phyloP scores from a whole-genome alignment of 2,797 vertebrate genomes.

The Percopsis omiscomaycus region DNA sequence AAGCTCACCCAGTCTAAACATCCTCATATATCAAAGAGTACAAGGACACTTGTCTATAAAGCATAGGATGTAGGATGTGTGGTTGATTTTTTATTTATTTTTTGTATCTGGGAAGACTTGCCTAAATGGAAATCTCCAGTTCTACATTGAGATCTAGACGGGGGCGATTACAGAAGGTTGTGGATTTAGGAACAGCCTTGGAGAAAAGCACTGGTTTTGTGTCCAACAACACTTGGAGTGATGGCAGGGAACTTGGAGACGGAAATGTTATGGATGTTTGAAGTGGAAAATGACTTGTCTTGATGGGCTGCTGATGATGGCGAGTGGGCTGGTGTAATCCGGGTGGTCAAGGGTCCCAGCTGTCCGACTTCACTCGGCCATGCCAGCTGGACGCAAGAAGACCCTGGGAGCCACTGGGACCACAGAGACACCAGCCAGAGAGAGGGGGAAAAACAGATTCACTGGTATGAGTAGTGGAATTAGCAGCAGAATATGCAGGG shows the following conservation, averaged over 20 bases:
- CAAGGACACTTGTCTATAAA: slow-evolving; percentile 27
- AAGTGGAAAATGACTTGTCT: slow-evolving; percentile 57
- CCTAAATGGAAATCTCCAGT: too few relatives aligned
- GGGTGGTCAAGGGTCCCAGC: slow-evolving; percentile 70
- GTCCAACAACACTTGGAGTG: slow-evolving; percentile 41
- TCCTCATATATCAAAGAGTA: slow-evolving; percentile 23
- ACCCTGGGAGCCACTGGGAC: slow-evolving; percentile 52
- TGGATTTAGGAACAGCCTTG: neutral
- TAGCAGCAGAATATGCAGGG: slow-evolving; percentile 34
- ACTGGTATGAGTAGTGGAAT: slow-evolving; percentile 45
- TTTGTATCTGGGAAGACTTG: too few relatives aligned
- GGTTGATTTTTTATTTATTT: too few relatives aligned
- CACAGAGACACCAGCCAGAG: slow-evolving; percentile 39
- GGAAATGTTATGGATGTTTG: slow-evolving; percentile 25
- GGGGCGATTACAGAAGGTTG: neutral
- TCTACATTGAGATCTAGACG: neutral
- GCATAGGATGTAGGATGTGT: too few relatives aligned
- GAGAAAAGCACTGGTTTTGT: slow-evolving; percentile 28
- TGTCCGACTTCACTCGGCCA: slow-evolving; percentile 50
- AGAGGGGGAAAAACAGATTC: slow-evolving; percentile 31
- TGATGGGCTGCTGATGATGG: slow-evolving; percentile 61
- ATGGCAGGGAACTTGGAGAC: slow-evolving; percentile 48
- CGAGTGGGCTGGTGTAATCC: slow-evolving; percentile 56
- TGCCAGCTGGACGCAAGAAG: slow-evolving; percentile 61
- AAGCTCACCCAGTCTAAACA: slow-evolving; percentile 46